Conservation (phyloP, 2,797 vertebrate species). For the Megalops cyprinoides region DNA sequence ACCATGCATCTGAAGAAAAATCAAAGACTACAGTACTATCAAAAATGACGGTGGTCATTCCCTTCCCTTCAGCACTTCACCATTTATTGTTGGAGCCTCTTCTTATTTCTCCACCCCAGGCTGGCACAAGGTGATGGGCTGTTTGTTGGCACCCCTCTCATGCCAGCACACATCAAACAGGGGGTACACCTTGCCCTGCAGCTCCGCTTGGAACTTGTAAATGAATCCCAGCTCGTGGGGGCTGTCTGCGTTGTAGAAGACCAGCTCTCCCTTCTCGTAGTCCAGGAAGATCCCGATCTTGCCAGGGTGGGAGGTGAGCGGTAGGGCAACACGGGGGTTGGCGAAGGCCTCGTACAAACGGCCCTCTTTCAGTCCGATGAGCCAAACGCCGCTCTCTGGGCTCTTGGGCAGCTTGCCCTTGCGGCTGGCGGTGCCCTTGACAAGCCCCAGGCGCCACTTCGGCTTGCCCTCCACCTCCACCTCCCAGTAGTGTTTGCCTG, state of each 20-base stretch:
- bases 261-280: constrained; percentile 76
- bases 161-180: constrained; percentile 85
- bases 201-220: constrained; percentile 80
- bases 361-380: constrained; percentile 80
- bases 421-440: constrained; percentile 76
- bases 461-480: constrained; percentile 78
- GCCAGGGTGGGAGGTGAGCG: constrained; percentile 61
- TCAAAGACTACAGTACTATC: too few species aligned
- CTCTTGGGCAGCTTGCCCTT: constrained; percentile 80
- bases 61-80: too few species aligned
- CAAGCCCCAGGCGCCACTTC: constrained; percentile 79
- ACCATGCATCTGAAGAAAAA: not conserved
- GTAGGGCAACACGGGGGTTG: constrained; percentile 66
- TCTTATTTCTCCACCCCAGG: too few species aligned
- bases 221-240: constrained; percentile 71
- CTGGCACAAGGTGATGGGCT: constrained; percentile 71
- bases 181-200: constrained; percentile 83
- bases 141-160: constrained; percentile 70
- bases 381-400: constrained; percentile 79
- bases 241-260: constrained; percentile 78
- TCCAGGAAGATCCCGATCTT: constrained; percentile 79
- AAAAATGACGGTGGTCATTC: too few species aligned
- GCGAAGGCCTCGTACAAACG: constrained; percentile 78
- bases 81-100: too few species aligned
- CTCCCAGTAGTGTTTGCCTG: constrained; percentile 86